These are phyloP conservation scores for Caradrina clavipalpis DNA, from an alignment of 2,888 invertebrate species.

Conservation along the genomic window DNA sequence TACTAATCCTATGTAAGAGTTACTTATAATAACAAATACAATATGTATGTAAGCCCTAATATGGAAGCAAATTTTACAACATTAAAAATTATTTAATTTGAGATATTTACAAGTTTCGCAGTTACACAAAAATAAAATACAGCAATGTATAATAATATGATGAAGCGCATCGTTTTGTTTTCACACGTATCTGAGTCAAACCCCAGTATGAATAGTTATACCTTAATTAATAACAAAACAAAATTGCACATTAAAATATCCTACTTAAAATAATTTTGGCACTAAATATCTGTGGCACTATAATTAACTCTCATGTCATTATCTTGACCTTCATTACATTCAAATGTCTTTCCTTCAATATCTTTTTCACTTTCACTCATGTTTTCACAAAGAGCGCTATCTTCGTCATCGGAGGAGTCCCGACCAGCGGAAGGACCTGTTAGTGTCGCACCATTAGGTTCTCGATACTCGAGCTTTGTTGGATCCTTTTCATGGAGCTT, in stretches of 20 bases:
- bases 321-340: conserved; percentile 84
- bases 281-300: conserved; percentile 92
- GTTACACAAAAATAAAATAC: conserved; percentile 81
- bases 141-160: conserved; percentile 75
- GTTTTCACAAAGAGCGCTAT: conserved; percentile 76
- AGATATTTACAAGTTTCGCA: conserved; percentile 87
- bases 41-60: conserved; percentile 84
- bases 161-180: conserved; percentile 89
- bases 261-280: conserved; percentile 92
- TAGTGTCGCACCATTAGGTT: conserved; percentile 81
- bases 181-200: conserved; percentile 83
- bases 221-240: conserved; percentile 87
- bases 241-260: conserved; percentile 90
- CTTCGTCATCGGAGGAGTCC: conserved; percentile 91
- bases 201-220: conserved; percentile 85
- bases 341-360: conserved; percentile 85
- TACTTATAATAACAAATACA: conserved; percentile 85
- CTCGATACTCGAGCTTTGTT: conserved; percentile 93
- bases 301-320: conserved; percentile 88
- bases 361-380: conserved; percentile 87
- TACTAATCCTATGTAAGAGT: conserved; percentile 76
- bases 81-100: conserved; percentile 81
- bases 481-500: conserved; percentile 96
- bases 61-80: conserved; percentile 89
- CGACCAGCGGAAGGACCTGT: conserved; percentile 80